Conservation (phyloP, 1,140 invertebrate genomes). For the Drosophila bifasciata region DNA sequence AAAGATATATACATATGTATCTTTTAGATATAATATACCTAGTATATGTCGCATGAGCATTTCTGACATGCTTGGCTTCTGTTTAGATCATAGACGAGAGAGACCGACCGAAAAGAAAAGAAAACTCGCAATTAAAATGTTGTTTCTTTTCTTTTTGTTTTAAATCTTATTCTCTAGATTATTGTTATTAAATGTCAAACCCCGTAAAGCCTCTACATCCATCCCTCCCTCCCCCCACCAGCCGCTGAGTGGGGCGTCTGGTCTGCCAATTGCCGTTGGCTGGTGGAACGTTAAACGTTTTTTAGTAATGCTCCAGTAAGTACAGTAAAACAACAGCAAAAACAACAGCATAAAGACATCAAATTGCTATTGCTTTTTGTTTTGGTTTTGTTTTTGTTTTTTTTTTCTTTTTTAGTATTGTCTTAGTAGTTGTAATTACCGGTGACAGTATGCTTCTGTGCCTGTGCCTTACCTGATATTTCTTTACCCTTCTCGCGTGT, state of each 20-base stretch:
- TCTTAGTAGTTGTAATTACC: slow-evolving; percentile 47
- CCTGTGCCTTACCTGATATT: slow-evolving; percentile 24
- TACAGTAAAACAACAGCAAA: slow-evolving; percentile 16
- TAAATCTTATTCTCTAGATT: slow-evolving; percentile 50
- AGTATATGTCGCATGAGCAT: slow-evolving; percentile 6
- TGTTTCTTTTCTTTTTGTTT: slow-evolving; percentile 28
- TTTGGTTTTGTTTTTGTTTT: slow-evolving; percentile 31
- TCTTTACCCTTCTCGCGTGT: no score
- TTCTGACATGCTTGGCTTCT: slow-evolving; percentile 45
- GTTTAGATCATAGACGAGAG: slow-evolving; percentile 24
- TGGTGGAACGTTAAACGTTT: slow-evolving; percentile 60
- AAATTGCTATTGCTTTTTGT: slow-evolving; percentile 34
- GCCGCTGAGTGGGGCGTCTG: slow-evolving; percentile 1
- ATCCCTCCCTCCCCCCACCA: no score
- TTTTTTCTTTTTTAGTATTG: slow-evolving; percentile 36
- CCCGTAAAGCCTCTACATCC: no score
- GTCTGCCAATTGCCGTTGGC: slow-evolving; percentile 44
- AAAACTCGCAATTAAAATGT: slow-evolving; percentile 71
- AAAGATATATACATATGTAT: no score
- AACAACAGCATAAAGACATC: slow-evolving; percentile 1
- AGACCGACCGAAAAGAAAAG: slow-evolving; percentile 57
- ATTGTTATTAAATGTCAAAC: slow-evolving; percentile 56
- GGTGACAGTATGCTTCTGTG: slow-evolving; percentile 27
- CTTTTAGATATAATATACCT: not conserved
- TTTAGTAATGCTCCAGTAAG: slow-evolving; percentile 74